phyloP scores from a whole-genome alignment of 1,140 invertebrate genomes.

The Pygmarrhopalites habei region DNA sequence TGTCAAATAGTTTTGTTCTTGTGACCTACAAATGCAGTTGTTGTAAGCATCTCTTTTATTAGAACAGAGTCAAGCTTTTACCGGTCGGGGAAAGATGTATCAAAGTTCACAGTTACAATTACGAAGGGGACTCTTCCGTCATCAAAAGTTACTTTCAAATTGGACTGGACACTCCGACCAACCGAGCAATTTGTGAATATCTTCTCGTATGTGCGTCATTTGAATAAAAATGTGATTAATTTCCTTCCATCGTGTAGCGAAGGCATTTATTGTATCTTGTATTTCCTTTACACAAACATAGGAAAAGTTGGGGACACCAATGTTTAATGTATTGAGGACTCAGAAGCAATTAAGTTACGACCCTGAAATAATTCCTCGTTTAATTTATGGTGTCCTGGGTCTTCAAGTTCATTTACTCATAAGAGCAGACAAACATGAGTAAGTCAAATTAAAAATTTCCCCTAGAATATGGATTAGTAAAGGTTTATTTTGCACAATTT shows the following conservation, averaged over 20 bases:
- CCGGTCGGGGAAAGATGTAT: background rate
- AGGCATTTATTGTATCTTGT: background rate
- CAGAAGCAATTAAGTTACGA: background rate
- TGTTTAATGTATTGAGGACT: constrained; percentile 4
- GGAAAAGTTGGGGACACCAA: background rate
- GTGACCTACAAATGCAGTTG: background rate
- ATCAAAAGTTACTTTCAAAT: constrained; percentile 5
- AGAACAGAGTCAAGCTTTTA: background rate
- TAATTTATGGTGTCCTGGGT: background rate
- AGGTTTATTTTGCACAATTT: too few relatives aligned
- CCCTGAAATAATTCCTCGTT: background rate
- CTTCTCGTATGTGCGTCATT: background rate
- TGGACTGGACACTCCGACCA: background rate
- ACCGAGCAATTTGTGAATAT: background rate
- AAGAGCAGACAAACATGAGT: constrained; percentile 5
- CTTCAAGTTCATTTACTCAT: constrained; percentile 7
- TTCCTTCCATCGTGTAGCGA: too few relatives aligned
- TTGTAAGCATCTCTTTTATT: background rate
- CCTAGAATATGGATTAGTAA: background rate
- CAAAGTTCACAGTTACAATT: background rate
- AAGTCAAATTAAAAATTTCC: too few relatives aligned
- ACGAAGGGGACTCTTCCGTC: background rate
- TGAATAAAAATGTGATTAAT: too few relatives aligned
- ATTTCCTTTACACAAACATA: background rate
- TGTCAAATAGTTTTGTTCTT: background rate